Base-by-base conservation (phyloP, 2,888 invertebrate species). In the Campaea margaritaria region DNA sequence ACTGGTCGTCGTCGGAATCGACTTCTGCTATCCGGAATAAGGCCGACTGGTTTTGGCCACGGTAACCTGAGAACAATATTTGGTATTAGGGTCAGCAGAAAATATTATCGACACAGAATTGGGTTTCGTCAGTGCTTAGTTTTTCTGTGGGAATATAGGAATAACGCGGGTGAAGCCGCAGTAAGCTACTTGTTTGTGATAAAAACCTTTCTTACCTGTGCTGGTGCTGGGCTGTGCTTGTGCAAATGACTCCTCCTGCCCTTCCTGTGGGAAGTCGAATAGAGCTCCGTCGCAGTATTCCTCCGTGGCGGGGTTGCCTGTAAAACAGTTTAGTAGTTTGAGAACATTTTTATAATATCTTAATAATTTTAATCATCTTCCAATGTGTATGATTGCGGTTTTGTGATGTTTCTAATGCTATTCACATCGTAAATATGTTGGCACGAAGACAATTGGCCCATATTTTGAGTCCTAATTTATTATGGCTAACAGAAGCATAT, bases 181-280 rank as follows among this genome's bases (percentile, higher is more conserved):
- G n/a, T n/a, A n/a, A n/a, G n/a, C n/a, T n/a, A n/a, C n/a, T n/a
- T n/a, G n/a, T n/a, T n/a, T n/a, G n/a, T n/a, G n/a, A n/a, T n/a
- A n/a, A n/a, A n/a, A n/a, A n/a, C n/a, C 21, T 5, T 43, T 48
- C 78, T 66, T 79, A 79, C 95, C 95, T 72, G 95, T 94, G 74
- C 95, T 95, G 45, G 95, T 95, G 76, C 95, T 95, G 12, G 95
- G 95, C 65, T 93, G 88, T 67, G 94, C 93, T 79, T 64, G 78
- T n/a, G 85, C 82, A 71, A 82, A 83, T 72, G 82, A 86, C 59
- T 88, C 86, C 68, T 85, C 85, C 60, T 79, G 76, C 59, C 79
- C 79, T 49, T 76, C 73, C 65, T 81, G 85, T 83, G 76, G n/a
- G 79, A 83, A 27, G 54, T 43, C 61, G 15, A 60, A 58, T 48